Conservation (phyloP, 2,888 invertebrate species). For the Ormyrus thymus region DNA sequence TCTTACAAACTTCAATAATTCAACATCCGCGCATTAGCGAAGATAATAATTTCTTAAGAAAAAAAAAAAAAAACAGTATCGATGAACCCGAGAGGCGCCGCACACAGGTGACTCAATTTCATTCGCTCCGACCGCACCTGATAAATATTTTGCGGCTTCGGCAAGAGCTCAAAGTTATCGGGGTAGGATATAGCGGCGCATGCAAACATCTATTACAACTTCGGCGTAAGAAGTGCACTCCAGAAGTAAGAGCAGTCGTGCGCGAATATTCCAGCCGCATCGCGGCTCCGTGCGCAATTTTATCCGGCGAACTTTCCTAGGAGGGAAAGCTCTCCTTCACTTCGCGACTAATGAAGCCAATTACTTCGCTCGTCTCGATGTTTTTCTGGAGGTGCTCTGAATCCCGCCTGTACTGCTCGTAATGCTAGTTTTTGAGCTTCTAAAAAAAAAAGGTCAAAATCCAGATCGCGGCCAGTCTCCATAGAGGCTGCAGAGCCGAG, state of each 20-base stretch:
- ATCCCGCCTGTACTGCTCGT: background rate
- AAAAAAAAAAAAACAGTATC: too few species aligned
- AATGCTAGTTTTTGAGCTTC: too few species aligned
- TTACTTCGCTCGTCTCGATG: background rate
- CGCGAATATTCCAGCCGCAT: background rate
- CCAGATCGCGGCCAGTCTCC: too few species aligned
- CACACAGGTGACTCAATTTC: background rate
- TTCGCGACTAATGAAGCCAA: background rate
- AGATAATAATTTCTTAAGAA: too few species aligned
- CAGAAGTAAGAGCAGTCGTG: background rate
- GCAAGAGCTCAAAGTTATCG: slow-evolving; percentile 11
- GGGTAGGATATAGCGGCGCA: background rate
- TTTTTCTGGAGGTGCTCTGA: background rate
- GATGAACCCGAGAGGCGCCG: too few species aligned
- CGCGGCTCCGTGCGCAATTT: background rate
- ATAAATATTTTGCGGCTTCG: slow-evolving; percentile 21
- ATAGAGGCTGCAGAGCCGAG: too few species aligned
- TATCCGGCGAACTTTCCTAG: background rate
- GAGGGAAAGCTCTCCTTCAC: background rate
- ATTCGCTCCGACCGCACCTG: background rate
- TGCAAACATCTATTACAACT: slow-evolving; percentile 22
- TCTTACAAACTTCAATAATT: too few species aligned
- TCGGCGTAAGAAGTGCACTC: background rate
- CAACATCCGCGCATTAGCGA: too few species aligned
- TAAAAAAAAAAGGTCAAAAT: too few species aligned